Conservation (phyloP, 2,888 invertebrate genomes). For the Carterocephalus palaemon region DNA sequence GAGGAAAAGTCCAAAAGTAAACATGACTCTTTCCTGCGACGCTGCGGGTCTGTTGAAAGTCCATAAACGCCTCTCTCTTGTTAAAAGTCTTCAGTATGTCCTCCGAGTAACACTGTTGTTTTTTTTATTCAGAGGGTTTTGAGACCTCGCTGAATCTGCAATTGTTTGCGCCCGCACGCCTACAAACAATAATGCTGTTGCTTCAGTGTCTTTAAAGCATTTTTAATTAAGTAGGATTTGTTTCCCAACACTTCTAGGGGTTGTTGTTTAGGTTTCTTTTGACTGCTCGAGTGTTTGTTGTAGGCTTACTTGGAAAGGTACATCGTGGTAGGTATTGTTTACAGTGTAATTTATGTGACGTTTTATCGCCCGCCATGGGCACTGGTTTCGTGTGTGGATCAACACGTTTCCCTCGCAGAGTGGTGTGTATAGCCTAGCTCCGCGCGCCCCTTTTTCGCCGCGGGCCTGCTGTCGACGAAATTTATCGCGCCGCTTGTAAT, state of each 20-base stretch:
- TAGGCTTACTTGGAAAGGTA: too few species aligned
- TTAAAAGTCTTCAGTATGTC: conserved; percentile 25
- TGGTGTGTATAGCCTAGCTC: conserved; percentile 14
- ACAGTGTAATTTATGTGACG: conserved; percentile 64
- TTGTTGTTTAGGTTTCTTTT: conserved; percentile 6
- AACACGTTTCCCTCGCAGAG: conserved; percentile 52
- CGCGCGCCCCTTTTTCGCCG: conserved; percentile 53
- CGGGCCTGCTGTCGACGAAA: conserved; percentile 72
- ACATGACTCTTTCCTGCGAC: conserved; percentile 29
- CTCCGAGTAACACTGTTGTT: conserved; percentile 22
- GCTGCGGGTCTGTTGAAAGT: conserved; percentile 24
- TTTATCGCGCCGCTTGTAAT: conserved; percentile 76
- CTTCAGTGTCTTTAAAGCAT: conserved; percentile 22
- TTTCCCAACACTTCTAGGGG: conserved; percentile 9
- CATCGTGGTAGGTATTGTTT: too few species aligned
- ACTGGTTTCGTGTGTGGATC: conserved; percentile 70
- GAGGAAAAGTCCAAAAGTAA: conserved; percentile 33
- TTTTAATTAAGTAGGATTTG: conserved; percentile 25
- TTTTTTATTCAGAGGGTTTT: conserved; percentile 24
- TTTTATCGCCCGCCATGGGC: conserved; percentile 68
- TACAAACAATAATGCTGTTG: conserved; percentile 24
- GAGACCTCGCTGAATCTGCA: conserved; percentile 23
- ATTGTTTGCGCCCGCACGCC: conserved; percentile 24
- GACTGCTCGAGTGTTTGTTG: conserved; percentile 30
- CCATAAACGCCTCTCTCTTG: conserved; percentile 26